Evolutionary conservation across 2,113 vertebrate genomes (phyloP).

Genomic region (Brachirus orientalis): DNA sequence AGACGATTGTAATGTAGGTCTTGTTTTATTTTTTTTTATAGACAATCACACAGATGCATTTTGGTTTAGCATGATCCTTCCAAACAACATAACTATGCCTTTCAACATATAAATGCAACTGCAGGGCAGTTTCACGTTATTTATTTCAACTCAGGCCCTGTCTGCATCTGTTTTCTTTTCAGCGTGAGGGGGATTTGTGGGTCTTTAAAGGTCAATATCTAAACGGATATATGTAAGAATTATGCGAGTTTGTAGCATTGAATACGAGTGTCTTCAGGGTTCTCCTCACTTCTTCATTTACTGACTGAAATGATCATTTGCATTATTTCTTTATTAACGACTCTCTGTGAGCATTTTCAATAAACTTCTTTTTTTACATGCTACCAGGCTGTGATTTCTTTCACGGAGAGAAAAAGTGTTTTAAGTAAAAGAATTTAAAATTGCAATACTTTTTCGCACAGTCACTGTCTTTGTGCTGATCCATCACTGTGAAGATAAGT

Average conservation of each 20-base stretch:
- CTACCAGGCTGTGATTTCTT: constrained; percentile 17
- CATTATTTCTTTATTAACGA: constrained; percentile 74
- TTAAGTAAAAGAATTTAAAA: constrained; percentile 1
- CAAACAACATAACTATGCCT: constrained; percentile 36
- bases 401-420: constrained; percentile 16
- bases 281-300: constrained; percentile 53
- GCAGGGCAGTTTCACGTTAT: constrained; percentile 81
- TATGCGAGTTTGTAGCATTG: constrained; percentile 24
- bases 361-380: constrained; percentile 58
- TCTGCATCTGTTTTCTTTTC: constrained; percentile 37
- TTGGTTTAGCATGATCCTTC: constrained; percentile 21
- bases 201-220: constrained; percentile 3
- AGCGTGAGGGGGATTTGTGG: constrained; percentile 29
- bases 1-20: constrained; percentile 4
- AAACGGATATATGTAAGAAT: constrained; percentile 4
- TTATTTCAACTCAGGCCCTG: constrained; percentile 74
- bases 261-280: constrained; percentile 39
- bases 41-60: constrained; percentile 13
- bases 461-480: constrained; percentile 7
- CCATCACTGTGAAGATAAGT: not conserved
- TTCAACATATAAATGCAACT: constrained; percentile 67
- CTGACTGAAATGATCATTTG: constrained; percentile 74
- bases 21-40: constrained; percentile 5
- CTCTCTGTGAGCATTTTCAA: constrained; percentile 49
- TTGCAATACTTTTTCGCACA: constrained; percentile 2